Evolutionary conservation across 2,797 vertebrate species (phyloP), one percentile per base, ranked within the genome.

Genomic region (Notolabrus celidotus): DNA sequence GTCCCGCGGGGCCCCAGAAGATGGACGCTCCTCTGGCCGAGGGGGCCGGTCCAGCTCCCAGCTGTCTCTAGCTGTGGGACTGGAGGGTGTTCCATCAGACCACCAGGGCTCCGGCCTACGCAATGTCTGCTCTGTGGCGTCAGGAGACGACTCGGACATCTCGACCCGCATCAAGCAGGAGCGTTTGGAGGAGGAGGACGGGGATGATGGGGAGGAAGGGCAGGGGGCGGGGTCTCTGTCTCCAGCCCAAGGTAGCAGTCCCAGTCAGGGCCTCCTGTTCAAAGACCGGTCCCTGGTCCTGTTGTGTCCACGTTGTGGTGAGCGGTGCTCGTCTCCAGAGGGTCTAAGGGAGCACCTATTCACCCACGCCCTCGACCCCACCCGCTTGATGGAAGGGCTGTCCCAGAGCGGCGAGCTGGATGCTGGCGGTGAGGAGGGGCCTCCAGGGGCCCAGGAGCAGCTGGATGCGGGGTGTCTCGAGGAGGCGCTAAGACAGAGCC

Each of bases 251-350:
- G 94, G 92, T 16, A 84, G 92, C 63, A 91, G 90, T 14, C 87
- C 84, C 0, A 88, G 83, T 49, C 92, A 93, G 61, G 9, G 89
- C 15, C 71, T 90, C 19, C 67, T 86, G 3, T 92, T 95, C 23
- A 96, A 95, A 87, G 93, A 93, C 27, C 76, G 84, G 54, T 80
- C 93, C 68, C 93, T 82, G 69, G 90, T 88, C 10, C 94, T 97
- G 77, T 80, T 95, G 54, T 99, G 97, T 67, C 97, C 98, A 38
- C 97, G 96, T 73, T 99, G 98, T 0, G 97, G 98, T 1, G 96
- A 98, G 61, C 94, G 93, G 58, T 99, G 98, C 19, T 92, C 95
- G 29, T 97, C 96, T 2, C 95, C 95, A 0, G 90, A 92, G 7
- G 94, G 88, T 36, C 89, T 99, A 54, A 92, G 96, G 19, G 95